phyloP scores from a whole-genome alignment of 1,140 invertebrate species.

The Calliopsis andreniformis region DNA sequence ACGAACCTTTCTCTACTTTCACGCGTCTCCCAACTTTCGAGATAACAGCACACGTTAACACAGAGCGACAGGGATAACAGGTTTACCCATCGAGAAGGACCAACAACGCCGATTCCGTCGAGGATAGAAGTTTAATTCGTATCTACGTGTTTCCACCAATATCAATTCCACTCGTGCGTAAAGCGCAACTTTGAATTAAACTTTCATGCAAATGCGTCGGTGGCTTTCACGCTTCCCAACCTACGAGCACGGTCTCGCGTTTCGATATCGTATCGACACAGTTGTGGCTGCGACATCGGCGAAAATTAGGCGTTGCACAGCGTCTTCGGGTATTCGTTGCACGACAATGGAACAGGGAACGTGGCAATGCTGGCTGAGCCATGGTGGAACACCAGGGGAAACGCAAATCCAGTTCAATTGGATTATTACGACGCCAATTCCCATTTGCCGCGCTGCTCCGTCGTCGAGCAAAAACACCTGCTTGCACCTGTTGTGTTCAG shows the following conservation, averaged over 20 bases:
- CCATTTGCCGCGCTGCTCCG: slow-evolving; percentile 4
- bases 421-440: neutral
- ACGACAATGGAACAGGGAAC: too few species aligned
- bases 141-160: slow-evolving; percentile 41
- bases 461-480: slow-evolving; percentile 5
- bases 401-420: slow-evolving; percentile 13
- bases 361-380: too few species aligned
- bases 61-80: neutral
- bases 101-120: neutral
- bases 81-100: too few species aligned
- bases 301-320: neutral
- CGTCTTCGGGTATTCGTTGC: neutral
- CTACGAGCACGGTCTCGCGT: neutral
- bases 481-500: slow-evolving; percentile 29
- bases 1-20: too few species aligned
- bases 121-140: slow-evolving; percentile 31
- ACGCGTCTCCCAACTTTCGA: neutral
- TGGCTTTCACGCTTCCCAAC: neutral
- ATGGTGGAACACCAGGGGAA: neutral
- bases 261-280: neutral
- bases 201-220: slow-evolving; percentile 4
- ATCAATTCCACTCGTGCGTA: slow-evolving; percentile 19
- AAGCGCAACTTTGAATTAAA: slow-evolving; percentile 22
- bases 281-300: neutral
- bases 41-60: neutral